Evolutionary conservation across 2,888 invertebrate genomes (phyloP), one percentile per base, ranked within the genome.

Genomic region (Homarus gammarus): DNA sequence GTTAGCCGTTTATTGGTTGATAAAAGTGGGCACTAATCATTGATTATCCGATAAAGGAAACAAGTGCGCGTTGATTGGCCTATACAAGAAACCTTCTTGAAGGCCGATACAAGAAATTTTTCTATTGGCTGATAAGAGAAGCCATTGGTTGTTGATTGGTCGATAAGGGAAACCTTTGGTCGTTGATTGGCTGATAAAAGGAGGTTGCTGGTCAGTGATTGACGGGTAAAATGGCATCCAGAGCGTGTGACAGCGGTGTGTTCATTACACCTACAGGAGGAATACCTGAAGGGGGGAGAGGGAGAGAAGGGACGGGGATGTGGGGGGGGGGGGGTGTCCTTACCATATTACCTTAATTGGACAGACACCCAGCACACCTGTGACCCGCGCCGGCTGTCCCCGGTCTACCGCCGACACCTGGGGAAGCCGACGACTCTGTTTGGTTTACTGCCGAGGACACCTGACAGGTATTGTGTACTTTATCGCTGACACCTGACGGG

Each of bases 321-420:
- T 75, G 15, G 40, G 70, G n/a, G 75, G 79, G 51, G 56, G 56
- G 68, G 40, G 44, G 77, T 22, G 73, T 5, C 77, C 75, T 77
- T 77, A 77, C 85, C 56, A 77, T 77, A 78, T 85, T 75, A 78
- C 77, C 85, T 85, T 85, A 77, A 85, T 85, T 85, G 85, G 77
- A 44, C 44, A 44, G 85, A 77, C 75, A 77, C 77, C 68, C 38
- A 51, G 64, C 44, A 40, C 85, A 72, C 83, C 83, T 83, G 77
- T 56, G 85, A 15, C 68, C 40, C 44, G 5, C 82, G 81, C 70
- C 49, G 49, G 33, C 68, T 83, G 70, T 33, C 33, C 31, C 27
- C 49, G 38, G 56, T 79, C 40, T n/a, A 31, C 49, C 36, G 56
- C 78, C 78, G 56, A 78, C 78, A 56, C 56, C 56, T 56, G 12